Conservation (phyloP, 1,140 invertebrate species). For the Eueides isabella region DNA sequence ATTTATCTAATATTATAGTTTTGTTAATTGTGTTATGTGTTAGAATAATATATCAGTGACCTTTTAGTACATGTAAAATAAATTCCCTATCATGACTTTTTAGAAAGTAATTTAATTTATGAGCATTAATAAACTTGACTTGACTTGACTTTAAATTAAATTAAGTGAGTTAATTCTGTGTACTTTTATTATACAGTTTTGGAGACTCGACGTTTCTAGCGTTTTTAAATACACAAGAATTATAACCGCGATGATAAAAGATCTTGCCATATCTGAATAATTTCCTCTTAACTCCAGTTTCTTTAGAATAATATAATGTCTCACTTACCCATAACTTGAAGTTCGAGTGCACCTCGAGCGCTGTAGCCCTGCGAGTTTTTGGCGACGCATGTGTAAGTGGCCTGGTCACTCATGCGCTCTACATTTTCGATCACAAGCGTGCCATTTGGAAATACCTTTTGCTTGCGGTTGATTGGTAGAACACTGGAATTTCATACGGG, state of each 20-base stretch:
- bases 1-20: too few relatives aligned
- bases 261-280: neutral
- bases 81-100: too few relatives aligned
- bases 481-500: conserved; percentile 78
- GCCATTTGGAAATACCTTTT: conserved; percentile 96
- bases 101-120: too few relatives aligned
- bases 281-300: conserved; percentile 5
- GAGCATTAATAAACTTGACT: too few relatives aligned
- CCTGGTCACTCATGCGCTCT: conserved; percentile 95
- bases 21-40: too few relatives aligned
- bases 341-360: conserved; percentile 92
- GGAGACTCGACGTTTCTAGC: too few relatives aligned
- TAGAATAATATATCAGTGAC: too few relatives aligned
- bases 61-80: too few relatives aligned
- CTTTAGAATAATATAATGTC: neutral
- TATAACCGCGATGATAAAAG: neutral
- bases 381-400: conserved; percentile 96
- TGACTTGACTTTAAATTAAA: too few relatives aligned
- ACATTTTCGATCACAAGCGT: conserved; percentile 97
- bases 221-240: too few relatives aligned
- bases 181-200: neutral
- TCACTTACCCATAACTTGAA: conserved; percentile 96
- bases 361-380: conserved; percentile 94
- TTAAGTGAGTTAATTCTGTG: too few relatives aligned
- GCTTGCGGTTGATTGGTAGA: conserved; percentile 96